Conservation (phyloP, 2,113 vertebrate species). For the Python bivittatus region DNA sequence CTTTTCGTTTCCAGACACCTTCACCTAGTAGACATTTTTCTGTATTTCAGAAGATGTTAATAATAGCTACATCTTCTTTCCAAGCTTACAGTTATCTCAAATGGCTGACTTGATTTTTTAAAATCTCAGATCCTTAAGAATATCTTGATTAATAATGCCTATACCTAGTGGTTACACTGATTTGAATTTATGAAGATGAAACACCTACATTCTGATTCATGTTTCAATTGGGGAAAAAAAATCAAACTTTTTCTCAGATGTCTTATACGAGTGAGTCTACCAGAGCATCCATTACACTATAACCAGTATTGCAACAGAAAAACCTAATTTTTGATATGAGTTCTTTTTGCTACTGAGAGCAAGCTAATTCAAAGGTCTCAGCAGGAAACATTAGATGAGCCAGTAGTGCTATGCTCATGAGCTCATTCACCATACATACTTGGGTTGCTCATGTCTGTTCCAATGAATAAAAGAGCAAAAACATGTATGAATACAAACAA, state of each 20-base stretch:
- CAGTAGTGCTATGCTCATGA: not conserved
- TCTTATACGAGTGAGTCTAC: not conserved
- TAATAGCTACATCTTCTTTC: not conserved
- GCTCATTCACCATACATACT: not conserved
- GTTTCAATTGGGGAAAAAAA: not conserved
- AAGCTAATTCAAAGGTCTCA: not conserved
- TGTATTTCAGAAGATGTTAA: not conserved
- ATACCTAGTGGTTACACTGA: not conserved
- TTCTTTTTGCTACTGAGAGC: not conserved
- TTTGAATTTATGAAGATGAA: not conserved
- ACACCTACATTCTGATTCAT: not conserved
- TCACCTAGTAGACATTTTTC: not conserved
- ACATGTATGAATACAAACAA: not conserved
- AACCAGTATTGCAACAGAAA: not conserved
- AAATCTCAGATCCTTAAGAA: not conserved
- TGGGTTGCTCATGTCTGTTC: not conserved
- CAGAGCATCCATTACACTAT: not conserved
- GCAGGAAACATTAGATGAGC: not conserved
- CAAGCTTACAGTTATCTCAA: not conserved
- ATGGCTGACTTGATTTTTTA: not conserved
- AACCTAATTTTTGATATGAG: not conserved
- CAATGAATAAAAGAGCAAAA: not conserved
- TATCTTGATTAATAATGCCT: not conserved
- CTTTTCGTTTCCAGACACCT: not conserved
- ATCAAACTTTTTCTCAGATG: not conserved